Conservation (phyloP, 2,888 invertebrate genomes). For the Platerodrilus igneus region DNA sequence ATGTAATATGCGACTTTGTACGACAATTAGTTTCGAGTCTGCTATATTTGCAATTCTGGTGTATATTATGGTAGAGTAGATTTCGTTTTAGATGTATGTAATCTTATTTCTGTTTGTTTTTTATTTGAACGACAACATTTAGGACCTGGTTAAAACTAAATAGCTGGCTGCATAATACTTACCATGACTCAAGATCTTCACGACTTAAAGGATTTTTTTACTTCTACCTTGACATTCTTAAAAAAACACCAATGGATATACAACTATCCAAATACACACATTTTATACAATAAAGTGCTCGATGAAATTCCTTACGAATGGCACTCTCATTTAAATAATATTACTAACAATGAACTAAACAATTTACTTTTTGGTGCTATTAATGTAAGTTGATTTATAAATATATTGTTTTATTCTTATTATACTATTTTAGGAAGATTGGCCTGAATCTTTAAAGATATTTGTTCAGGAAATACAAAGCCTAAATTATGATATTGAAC, state of each 20-base stretch:
- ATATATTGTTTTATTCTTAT: background rate
- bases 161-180: too few relatives aligned
- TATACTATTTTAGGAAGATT: constrained; percentile 23
- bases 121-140: too few relatives aligned
- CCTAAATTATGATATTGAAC: constrained; percentile 31
- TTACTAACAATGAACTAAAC: constrained; percentile 50
- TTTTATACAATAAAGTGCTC: constrained; percentile 55
- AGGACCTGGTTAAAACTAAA: too few relatives aligned
- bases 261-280: constrained; percentile 60
- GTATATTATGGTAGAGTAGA: too few relatives aligned
- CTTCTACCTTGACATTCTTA: too few relatives aligned
- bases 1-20: too few relatives aligned
- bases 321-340: constrained; percentile 45
- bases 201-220: constrained; percentile 56
- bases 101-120: too few relatives aligned
- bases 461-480: constrained; percentile 43
- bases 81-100: too few relatives aligned
- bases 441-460: constrained; percentile 45
- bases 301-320: constrained; percentile 54
- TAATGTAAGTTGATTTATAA: constrained; percentile 33
- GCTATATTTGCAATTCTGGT: too few relatives aligned
- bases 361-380: constrained; percentile 43
- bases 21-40: too few relatives aligned
- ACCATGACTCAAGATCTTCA: constrained; percentile 19
- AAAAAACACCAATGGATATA: constrained; percentile 59